Evolutionary conservation across 2,113 vertebrate genomes (phyloP).

Genomic region (Notiomystis cincta): DNA sequence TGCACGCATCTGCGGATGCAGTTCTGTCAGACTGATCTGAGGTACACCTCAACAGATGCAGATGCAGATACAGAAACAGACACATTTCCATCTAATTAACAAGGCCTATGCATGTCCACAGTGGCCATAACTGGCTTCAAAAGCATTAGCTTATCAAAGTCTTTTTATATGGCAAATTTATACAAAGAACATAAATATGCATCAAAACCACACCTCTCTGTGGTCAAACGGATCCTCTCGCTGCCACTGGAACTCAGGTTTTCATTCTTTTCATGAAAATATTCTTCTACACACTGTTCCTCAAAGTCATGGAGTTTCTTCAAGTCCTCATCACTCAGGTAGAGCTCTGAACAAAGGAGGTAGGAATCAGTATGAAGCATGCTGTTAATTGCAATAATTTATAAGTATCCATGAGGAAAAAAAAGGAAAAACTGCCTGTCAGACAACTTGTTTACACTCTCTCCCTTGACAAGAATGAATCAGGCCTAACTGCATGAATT

Average conservation of each 20-base stretch:
- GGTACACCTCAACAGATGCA: not conserved
- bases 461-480: not conserved
- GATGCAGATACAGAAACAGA: not conserved
- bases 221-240: conserved; percentile 82
- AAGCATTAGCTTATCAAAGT: not conserved
- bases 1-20: not conserved
- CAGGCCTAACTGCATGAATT: not conserved
- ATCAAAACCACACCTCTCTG: conserved; percentile 73
- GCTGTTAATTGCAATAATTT: not conserved
- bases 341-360: conserved; percentile 78
- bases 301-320: conserved; percentile 96
- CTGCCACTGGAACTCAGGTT: conserved; percentile 71
- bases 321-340: conserved; percentile 84
- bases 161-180: not conserved
- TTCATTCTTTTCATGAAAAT: conserved; percentile 85
- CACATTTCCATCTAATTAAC: not conserved
- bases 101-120: not conserved
- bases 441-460: not conserved
- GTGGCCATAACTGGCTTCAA: not conserved
- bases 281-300: conserved; percentile 85
- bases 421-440: not conserved
- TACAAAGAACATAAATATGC: not conserved
- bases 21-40: not conserved
- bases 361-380: not conserved
- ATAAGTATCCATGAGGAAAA: not conserved